Conservation (phyloP, 2,113 vertebrate genomes). For the Thomomys bottae region DNA sequence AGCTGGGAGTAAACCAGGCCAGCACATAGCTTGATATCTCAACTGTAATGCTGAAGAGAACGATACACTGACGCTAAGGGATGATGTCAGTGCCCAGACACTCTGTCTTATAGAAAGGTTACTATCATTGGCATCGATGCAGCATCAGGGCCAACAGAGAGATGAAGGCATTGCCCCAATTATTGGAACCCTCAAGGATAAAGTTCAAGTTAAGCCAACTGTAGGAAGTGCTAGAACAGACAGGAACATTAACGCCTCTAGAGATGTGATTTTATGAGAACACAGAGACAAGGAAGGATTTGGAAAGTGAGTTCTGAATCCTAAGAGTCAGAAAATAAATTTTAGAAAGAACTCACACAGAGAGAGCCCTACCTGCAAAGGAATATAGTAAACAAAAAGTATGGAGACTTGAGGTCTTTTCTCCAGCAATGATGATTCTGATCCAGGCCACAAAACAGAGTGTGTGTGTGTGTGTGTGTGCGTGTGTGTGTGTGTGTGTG, state of each 20-base stretch:
- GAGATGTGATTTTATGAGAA: neutral
- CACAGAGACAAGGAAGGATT: neutral
- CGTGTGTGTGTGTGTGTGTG: neutral
- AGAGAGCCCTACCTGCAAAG: neutral
- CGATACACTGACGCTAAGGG: neutral
- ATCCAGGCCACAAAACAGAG: neutral
- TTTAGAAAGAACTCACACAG: neutral
- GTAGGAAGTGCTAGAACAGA: neutral
- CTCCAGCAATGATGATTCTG: neutral
- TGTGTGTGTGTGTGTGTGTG: neutral
- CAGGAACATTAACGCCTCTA: neutral
- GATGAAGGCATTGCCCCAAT: neutral
- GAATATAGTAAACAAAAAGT: neutral
- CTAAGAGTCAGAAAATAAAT: neutral
- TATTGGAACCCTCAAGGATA: neutral
- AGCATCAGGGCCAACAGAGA: neutral
- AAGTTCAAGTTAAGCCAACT: neutral
- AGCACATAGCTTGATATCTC: neutral
- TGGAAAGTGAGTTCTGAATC: neutral
- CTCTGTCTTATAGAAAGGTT: neutral
- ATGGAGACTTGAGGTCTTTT: neutral
- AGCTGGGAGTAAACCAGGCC: neutral
- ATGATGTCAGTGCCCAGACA: neutral
- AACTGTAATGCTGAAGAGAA: neutral
- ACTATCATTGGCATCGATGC: neutral